These are phyloP conservation scores for Aurelia coerulea DNA, from an alignment of 30 jellyfish, hydroid and myxozoan genomes.

Conservation along the genomic window DNA sequence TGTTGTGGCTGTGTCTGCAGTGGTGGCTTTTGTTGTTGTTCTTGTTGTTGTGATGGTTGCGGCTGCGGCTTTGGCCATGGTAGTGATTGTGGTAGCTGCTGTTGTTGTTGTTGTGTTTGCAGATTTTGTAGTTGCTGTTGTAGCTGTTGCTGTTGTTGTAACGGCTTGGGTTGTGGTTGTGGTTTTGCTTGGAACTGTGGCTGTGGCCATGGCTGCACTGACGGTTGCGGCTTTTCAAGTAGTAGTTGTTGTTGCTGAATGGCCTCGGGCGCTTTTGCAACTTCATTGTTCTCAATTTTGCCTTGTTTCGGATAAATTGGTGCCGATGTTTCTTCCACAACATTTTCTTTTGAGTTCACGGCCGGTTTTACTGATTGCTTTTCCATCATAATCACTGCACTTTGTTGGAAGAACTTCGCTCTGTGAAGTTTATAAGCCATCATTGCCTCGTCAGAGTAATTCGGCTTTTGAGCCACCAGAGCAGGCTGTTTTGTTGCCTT, in stretches of 20 bases:
- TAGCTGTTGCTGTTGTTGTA: conserved; percentile 24
- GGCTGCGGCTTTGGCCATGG: not conserved
- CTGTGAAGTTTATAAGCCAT: conserved; percentile 38
- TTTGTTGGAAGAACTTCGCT: conserved; percentile 22
- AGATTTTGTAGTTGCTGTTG: conserved; percentile 5
- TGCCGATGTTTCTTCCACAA: conserved; percentile 24
- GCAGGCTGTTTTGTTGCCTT: not conserved
- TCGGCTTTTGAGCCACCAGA: not conserved
- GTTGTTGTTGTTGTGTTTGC: conserved; percentile 22
- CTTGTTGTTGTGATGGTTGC: not conserved
- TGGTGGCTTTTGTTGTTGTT: not conserved
- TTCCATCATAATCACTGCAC: conserved; percentile 12
- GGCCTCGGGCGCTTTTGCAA: not conserved
- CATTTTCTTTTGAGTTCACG: conserved; percentile 20
- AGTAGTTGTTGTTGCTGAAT: conserved; percentile 25
- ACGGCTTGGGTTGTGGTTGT: not conserved
- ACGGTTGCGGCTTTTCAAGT: conserved; percentile 21
- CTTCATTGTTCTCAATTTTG: conserved; percentile 1
- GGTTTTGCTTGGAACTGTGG: conserved; percentile 13
- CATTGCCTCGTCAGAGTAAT: conserved; percentile 18
- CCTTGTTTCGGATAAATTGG: conserved; percentile 53
- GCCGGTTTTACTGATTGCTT: conserved; percentile 22
- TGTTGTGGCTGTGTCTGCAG: not conserved
- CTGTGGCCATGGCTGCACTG: conserved; percentile 15
- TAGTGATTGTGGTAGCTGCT: not conserved